Percentiles rank a stretch among this genome's conserved stretches.
These are phyloP conservation scores for Sminthurides aquaticus DNA, from an alignment of 2,888 invertebrate species.

Conservation along the genomic window DNA sequence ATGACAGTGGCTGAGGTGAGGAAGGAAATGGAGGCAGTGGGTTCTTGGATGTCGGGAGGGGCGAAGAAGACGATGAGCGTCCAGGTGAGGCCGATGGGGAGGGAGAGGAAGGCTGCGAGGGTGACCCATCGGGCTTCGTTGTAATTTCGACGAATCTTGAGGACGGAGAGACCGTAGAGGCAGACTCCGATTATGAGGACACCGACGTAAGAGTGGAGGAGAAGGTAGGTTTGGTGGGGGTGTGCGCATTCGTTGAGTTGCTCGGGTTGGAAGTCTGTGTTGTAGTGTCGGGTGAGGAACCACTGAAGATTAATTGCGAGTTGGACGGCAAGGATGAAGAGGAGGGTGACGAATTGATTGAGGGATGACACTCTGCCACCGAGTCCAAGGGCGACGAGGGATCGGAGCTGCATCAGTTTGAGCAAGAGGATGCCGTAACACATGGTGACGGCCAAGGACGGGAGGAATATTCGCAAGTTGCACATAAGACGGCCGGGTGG, in stretches of 20 bases:
- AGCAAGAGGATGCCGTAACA: constrained; percentile 47
- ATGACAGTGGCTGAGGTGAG: constrained; percentile 45
- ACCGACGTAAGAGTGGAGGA: constrained; percentile 45
- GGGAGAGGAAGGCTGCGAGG: constrained; percentile 43
- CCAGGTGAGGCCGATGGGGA: constrained; percentile 44
- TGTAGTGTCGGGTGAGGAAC: constrained; percentile 41
- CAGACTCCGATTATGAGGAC: constrained; percentile 44
- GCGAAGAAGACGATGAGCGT: constrained; percentile 41
- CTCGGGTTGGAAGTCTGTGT: constrained; percentile 15
- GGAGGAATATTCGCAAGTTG: constrained; percentile 45
- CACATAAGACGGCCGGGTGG: constrained; percentile 45
- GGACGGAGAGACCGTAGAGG: constrained; percentile 45
- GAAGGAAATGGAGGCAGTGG: constrained; percentile 45
- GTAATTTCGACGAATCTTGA: constrained; percentile 46
- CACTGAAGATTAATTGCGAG: constrained; percentile 45
- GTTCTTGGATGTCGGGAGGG: constrained; percentile 44
- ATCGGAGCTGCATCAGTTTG: constrained; percentile 47
- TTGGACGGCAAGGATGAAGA: constrained; percentile 46
- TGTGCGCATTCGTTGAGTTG: constrained; percentile 42
- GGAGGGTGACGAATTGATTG: constrained; percentile 45
- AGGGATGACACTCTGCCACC: constrained; percentile 46
- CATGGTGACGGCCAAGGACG: constrained; percentile 45
- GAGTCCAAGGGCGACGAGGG: constrained; percentile 46
- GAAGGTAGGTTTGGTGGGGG: constrained; percentile 43
- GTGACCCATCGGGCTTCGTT: constrained; percentile 46